phyloP scores from a whole-genome alignment of 2,797 vertebrate species.

The Pseudochaenichthys georgianus region DNA sequence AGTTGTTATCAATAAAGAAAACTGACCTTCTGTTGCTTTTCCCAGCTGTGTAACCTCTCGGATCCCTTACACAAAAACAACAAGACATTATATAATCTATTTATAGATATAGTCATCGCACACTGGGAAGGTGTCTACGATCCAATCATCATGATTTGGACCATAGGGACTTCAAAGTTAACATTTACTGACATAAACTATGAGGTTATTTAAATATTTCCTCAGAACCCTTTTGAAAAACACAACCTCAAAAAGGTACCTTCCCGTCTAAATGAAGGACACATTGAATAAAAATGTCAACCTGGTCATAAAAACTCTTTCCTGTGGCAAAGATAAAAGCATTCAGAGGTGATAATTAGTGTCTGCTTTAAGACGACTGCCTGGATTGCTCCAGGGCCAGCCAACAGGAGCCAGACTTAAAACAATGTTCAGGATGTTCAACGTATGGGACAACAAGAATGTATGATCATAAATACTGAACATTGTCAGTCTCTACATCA shows the following conservation, averaged over 20 bases:
- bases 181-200: not conserved
- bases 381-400: not conserved
- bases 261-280: too few relatives aligned
- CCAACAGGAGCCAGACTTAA: conserved; percentile 1
- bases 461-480: not conserved
- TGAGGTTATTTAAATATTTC: not conserved
- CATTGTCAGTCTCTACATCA: conserved; percentile 1
- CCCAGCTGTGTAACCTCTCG: conserved; percentile 24
- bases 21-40: conserved; percentile 17
- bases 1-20: conserved; percentile 3
- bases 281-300: not conserved
- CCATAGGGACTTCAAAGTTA: not conserved
- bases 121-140: conserved; percentile 5
- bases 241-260: too few relatives aligned
- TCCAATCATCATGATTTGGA: conserved; percentile 2
- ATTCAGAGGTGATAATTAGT: not conserved
- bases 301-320: not conserved
- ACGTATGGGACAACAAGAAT: not conserved
- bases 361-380: conserved; percentile 5
- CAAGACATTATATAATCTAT: conserved; percentile 26
- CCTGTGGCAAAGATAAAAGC: not conserved
- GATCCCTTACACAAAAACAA: conserved; percentile 33
- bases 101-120: conserved; percentile 17
- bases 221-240: too few relatives aligned
- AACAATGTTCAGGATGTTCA: conserved; percentile 4